Evolutionary conservation across 2,888 invertebrate species (phyloP), one percentile per base, ranked within the genome.

Genomic region (Nebria salina): DNA sequence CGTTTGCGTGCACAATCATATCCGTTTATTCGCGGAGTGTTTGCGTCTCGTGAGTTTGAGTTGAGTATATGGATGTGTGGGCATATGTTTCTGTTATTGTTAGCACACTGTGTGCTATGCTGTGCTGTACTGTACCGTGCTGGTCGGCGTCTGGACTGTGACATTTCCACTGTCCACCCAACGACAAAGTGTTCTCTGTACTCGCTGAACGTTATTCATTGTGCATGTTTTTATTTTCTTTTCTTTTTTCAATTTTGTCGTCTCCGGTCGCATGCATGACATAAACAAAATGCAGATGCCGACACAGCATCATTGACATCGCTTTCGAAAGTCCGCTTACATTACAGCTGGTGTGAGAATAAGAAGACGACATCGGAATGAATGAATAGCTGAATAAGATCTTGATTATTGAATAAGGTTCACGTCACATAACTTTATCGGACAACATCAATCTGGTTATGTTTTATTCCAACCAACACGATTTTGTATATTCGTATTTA

Each of bases 21-120:
- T 74, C 54, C 66, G 79, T 79, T 79, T 79, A 74, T 79, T 79
- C 66, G 74, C 79, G 73, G 34, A 79, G 70, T 70, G 70, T 70
- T 70, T 70, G 70, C 34, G 70, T 70, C 70, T 54, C 54, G 54
- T 54, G 54, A 54, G 54, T 54, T 34, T 54, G 54, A 54, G 11
- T 54, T 7, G 54, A 70, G 70, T 34, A 70, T 70, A 25, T 25
- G 25, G 25, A 66, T 66, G 15, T 66, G 70, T 34, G 20, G 11
- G 70, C 70, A 70, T 70, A 70, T 70, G 70, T 70, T 25, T 70
- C 25, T 70, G 70, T 26, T 25, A 26, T 25, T 75, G 78, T 78
- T 70, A 25, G 34, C 42, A 41, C 25, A 72, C n/a, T 43, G 68
- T 54, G 70, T n/a, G 77, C n/a, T 42, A 41, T 34, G 70, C 20